Percentiles rank a stretch among this genome's conserved stretches.
Evolutionary conservation across 2,113 vertebrate species (phyloP).

Genomic region (Sapajus apella): DNA sequence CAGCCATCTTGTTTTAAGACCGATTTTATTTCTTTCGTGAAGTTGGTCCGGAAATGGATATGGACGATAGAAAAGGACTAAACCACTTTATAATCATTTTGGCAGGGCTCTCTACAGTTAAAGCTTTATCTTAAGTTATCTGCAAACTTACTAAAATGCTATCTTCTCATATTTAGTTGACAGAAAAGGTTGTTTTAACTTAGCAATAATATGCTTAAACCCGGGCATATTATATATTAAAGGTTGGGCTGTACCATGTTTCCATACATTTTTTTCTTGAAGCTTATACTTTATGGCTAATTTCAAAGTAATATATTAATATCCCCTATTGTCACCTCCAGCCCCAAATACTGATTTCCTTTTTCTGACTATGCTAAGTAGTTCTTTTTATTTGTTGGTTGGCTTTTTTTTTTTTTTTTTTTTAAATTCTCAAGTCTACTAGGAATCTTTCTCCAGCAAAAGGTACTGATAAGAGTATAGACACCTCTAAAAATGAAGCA

Average conservation of each 20-base stretch:
- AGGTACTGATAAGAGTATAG: background rate
- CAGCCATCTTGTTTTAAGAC: constrained; percentile 71
- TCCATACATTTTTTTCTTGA: background rate
- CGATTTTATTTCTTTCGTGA: constrained; percentile 63
- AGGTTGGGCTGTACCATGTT: constrained; percentile 43
- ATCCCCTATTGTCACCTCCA: background rate
- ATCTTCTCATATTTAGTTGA: constrained; percentile 6
- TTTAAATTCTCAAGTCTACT: background rate
- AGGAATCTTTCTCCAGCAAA: background rate
- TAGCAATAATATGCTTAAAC: constrained; percentile 18
- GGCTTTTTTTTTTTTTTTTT: background rate
- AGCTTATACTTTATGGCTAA: constrained; percentile 1
- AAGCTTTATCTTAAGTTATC: background rate
- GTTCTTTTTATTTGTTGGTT: background rate
- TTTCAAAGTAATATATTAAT: constrained; percentile 22
- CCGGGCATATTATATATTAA: background rate
- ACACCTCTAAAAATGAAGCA: background rate
- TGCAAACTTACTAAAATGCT: background rate
- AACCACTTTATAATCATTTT: constrained; percentile 62
- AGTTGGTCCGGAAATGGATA: constrained; percentile 63
- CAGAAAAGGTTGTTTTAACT: constrained; percentile 21
- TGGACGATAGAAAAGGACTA: constrained; percentile 41
- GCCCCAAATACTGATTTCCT: background rate
- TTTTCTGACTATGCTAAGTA: background rate
- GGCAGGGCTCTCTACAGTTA: background rate